These are phyloP conservation scores for Ricordea florida DNA, from an alignment of 92 coral and sea anemone species.

Conservation along the genomic window DNA sequence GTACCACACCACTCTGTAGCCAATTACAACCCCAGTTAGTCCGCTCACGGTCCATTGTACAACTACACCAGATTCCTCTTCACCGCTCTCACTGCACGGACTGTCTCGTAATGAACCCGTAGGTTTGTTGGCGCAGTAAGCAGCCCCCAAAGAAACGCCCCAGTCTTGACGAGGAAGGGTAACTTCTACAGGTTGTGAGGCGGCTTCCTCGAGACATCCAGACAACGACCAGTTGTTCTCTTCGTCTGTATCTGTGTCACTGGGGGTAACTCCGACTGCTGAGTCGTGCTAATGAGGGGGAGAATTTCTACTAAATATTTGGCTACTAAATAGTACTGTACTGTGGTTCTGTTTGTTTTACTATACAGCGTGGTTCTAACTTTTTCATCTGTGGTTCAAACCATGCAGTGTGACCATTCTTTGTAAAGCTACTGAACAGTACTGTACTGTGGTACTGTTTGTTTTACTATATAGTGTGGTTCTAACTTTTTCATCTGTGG, in stretches of 20 bases:
- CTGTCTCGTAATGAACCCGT: constrained; percentile 12
- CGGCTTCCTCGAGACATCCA: constrained; percentile 63
- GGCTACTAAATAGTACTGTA: no score
- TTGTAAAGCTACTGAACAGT: no score
- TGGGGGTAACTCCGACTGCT: constrained; percentile 13
- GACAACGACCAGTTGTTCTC: constrained; percentile 9
- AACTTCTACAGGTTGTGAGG: constrained; percentile 74
- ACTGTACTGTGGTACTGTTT: no score
- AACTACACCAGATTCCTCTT: constrained; percentile 42
- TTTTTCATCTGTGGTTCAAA: no score
- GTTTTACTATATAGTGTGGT: no score
- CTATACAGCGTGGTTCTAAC: no score
- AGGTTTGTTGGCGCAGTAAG: constrained; percentile 46
- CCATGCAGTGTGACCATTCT: no score
- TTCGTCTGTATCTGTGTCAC: constrained; percentile 73
- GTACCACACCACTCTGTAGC: constrained; percentile 50
- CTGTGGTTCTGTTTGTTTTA: no score
- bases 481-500: no score
- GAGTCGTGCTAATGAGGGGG: background rate
- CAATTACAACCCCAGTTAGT: constrained; percentile 10
- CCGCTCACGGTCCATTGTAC: constrained; percentile 29
- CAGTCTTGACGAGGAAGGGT: constrained; percentile 81
- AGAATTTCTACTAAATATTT: no score
- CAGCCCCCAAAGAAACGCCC: constrained; percentile 43
- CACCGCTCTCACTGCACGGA: constrained; percentile 22